A percentile compares a stretch with the other conserved stretches of the same genome.
These are phyloP conservation scores for Siderastrea siderea DNA, from an alignment of 92 coral and sea anemone genomes.

Conservation along the genomic window DNA sequence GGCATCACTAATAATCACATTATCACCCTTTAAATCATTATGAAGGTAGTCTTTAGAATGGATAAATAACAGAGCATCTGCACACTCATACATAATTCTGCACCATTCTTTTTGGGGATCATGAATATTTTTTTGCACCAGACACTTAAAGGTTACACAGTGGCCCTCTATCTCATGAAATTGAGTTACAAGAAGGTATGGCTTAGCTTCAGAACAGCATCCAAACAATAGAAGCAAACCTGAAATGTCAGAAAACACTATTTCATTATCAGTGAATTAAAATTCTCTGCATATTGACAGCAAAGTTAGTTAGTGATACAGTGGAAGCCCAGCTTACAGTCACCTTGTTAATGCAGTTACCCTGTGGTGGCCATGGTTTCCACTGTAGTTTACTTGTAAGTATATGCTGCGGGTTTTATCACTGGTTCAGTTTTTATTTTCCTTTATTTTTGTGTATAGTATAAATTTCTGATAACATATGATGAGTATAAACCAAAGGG, in stretches of 20 bases:
- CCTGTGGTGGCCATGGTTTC: background rate
- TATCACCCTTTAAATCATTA: conserved; percentile 74
- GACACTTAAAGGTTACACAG: conserved; percentile 30
- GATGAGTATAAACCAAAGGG: background rate
- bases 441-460: too few species aligned
- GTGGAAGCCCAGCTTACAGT: background rate
- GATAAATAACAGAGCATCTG: conserved; percentile 51
- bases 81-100: conserved; percentile 42
- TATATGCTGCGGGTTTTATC: background rate
- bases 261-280: background rate
- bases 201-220: conserved; percentile 34
- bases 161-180: conserved; percentile 57
- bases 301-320: background rate
- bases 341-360: background rate
- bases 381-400: background rate
- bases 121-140: background rate
- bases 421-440: too few species aligned
- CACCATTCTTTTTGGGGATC: conserved; percentile 28
- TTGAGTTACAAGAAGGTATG: conserved; percentile 61
- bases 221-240: conserved; percentile 70
- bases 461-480: background rate
- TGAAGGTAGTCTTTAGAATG: conserved; percentile 58
- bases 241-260: conserved; percentile 9
- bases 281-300: background rate
- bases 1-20: conserved; percentile 48